A percentile compares a stretch with the other conserved stretches of the same genome.
Conservation (phyloP, 2,113 vertebrate species). For the Polypterus bichir region DNA sequence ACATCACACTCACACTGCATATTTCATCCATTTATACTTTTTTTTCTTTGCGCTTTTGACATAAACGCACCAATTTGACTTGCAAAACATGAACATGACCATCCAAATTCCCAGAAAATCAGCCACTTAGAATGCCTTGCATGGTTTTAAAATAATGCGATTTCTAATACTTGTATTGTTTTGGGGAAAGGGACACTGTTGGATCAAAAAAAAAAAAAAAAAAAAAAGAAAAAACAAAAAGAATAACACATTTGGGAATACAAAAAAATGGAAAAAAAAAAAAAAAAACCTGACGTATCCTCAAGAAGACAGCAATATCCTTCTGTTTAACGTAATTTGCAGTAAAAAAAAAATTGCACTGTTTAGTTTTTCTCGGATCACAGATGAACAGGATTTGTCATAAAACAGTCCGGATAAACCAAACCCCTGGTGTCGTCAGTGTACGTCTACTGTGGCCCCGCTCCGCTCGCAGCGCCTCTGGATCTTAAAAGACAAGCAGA, state of each 20-base stretch:
- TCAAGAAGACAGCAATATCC: too few relatives aligned
- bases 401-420: too few relatives aligned
- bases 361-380: too few relatives aligned
- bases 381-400: too few relatives aligned
- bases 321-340: too few relatives aligned
- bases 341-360: too few relatives aligned
- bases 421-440: too few relatives aligned
- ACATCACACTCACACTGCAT: constrained; percentile 37
- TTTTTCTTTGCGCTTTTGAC: constrained; percentile 5
- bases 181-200: background rate
- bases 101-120: background rate
- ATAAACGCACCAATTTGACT: constrained; percentile 1
- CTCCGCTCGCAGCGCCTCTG: too few relatives aligned
- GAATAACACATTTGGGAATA: background rate
- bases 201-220: background rate
- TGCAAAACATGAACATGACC: constrained; percentile 13
- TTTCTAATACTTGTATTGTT: background rate
- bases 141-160: background rate
- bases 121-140: background rate
- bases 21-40: constrained; percentile 17
- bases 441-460: too few relatives aligned
- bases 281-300: too few relatives aligned
- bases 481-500: too few relatives aligned
- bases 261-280: background rate
- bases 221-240: background rate